A percentile compares a stretch with the other conserved stretches of the same genome.
Conservation (phyloP, 1,140 invertebrate genomes). For the Drosophila bifasciata region DNA sequence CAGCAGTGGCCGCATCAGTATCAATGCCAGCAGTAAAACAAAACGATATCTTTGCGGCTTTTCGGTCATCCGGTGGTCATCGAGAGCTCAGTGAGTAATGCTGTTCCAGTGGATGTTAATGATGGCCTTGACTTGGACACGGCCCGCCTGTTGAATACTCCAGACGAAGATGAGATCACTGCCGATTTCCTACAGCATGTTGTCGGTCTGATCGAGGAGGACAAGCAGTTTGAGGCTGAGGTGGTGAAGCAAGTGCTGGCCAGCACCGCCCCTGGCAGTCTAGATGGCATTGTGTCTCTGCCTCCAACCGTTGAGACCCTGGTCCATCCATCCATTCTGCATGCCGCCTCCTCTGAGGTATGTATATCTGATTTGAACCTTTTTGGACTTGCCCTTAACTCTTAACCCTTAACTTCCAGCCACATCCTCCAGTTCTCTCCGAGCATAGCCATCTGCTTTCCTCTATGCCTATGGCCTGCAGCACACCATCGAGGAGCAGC, state of each 20-base stretch:
- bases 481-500: slow-evolving; percentile 49
- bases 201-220: slow-evolving; percentile 87
- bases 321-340: not conserved
- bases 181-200: slow-evolving; percentile 89
- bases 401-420: slow-evolving; percentile 10
- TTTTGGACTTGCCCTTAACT: not conserved
- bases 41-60: no score
- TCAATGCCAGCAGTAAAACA: not conserved
- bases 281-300: slow-evolving; percentile 55
- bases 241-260: slow-evolving; percentile 87
- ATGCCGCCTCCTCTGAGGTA: slow-evolving; percentile 22
- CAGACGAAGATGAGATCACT: slow-evolving; percentile 87
- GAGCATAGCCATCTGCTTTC: slow-evolving; percentile 3
- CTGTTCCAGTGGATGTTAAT: slow-evolving; percentile 40
- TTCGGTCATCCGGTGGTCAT: not conserved
- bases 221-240: slow-evolving; percentile 88
- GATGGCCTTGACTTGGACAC: slow-evolving; percentile 61
- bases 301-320: slow-evolving; percentile 31
- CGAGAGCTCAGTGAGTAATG: slow-evolving; percentile 1
- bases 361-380: not conserved
- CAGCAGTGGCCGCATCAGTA: slow-evolving; percentile 4
- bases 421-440: not conserved
- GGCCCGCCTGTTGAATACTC: slow-evolving; percentile 51
- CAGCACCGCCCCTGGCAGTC: slow-evolving; percentile 44
- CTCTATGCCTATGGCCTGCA: slow-evolving; percentile 56